Conservation (phyloP, 2,888 invertebrate genomes). For the Elgonia sp. region DNA sequence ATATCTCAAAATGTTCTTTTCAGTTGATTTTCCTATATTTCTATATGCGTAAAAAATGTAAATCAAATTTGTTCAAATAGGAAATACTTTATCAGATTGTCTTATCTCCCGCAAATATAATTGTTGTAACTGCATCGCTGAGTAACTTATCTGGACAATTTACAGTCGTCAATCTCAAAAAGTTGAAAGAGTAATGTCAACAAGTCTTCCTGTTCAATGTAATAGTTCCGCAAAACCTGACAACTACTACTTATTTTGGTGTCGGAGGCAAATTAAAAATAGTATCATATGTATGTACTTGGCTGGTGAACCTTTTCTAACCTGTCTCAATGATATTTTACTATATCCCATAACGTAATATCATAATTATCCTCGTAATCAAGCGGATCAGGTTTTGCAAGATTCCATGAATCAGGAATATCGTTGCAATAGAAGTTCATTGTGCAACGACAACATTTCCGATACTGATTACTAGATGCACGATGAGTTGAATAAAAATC, state of each 20-base stretch:
- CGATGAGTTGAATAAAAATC: conserved; percentile 64
- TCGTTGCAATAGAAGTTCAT: conserved; percentile 66
- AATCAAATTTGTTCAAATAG: conserved; percentile 14
- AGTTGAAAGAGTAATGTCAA: background rate
- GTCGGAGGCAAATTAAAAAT: no score
- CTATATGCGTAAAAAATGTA: no score
- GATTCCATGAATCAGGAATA: conserved; percentile 71
- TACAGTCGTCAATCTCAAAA: background rate
- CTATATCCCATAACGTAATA: conserved; percentile 61
- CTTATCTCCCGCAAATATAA: conserved; percentile 5
- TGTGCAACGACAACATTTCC: conserved; percentile 70
- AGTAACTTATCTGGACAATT: conserved; percentile 2
- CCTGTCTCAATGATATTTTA: conserved; percentile 39
- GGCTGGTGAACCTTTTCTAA: conserved; percentile 47
- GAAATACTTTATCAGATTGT: background rate
- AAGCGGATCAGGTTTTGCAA: conserved; percentile 69
- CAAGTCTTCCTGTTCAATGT: background rate
- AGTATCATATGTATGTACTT: background rate
- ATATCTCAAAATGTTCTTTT: no score
- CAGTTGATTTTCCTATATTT: no score
- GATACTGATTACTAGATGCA: conserved; percentile 70
- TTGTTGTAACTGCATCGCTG: background rate
- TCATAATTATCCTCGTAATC: conserved; percentile 71
- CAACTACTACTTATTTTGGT: no score
- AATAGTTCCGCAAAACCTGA: no score